Percentiles rank a stretch among this genome's conserved stretches.
Conservation (phyloP, 2,888 invertebrate species). For the Ethmia dodecea region DNA sequence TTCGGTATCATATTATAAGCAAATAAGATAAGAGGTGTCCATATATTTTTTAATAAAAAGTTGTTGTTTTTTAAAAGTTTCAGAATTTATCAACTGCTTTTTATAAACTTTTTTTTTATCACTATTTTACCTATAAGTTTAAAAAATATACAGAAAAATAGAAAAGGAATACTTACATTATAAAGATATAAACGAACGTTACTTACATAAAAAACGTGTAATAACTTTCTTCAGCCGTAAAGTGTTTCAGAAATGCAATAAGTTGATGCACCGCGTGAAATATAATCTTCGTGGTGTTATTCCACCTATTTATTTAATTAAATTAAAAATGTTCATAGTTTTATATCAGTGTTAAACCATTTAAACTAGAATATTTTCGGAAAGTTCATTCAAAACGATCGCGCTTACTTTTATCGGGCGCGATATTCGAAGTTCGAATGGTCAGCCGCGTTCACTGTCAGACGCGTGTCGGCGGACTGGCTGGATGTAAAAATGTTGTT, state of each 20-base stretch:
- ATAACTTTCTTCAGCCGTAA: constrained; percentile 31
- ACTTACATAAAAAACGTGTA: constrained; percentile 43
- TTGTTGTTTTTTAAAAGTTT: no score
- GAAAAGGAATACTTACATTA: no score
- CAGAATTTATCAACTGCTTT: no score
- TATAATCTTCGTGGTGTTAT: not conserved
- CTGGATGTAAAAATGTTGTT: constrained; percentile 41
- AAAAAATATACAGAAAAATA: no score
- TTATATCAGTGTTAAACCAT: no score
- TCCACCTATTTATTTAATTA: no score
- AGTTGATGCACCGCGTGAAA: constrained; percentile 15
- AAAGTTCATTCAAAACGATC: constrained; percentile 19
- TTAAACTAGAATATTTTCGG: not conserved
- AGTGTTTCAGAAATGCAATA: constrained; percentile 14
- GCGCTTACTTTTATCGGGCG: constrained; percentile 15
- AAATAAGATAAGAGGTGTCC: no score
- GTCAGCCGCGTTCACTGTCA: constrained; percentile 34
- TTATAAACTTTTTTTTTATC: no score
- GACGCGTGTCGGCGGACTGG: constrained; percentile 50
- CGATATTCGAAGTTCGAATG: constrained; percentile 19
- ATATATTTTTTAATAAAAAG: no score
- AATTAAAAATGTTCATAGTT: no score
- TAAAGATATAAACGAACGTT: constrained; percentile 10
- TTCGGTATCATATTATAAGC: no score
- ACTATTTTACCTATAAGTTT: no score